These are phyloP conservation scores for Ariopsis seemanni DNA, from an alignment of 2,113 vertebrate species.

Conservation along the genomic window DNA sequence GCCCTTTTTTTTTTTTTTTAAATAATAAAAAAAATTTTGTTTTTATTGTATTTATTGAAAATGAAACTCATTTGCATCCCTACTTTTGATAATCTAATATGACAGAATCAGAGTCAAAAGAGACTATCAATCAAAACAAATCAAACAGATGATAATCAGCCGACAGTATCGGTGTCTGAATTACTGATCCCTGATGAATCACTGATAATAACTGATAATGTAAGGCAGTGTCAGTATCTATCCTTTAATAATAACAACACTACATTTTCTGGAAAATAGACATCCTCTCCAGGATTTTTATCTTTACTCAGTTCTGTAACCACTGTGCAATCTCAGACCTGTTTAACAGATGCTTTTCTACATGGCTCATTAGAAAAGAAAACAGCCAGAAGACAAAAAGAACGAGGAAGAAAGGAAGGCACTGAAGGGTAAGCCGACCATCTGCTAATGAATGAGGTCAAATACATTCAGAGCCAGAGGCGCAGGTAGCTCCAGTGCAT, in stretches of 20 bases:
- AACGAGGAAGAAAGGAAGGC: constrained; percentile 46
- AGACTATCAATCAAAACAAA: too few relatives aligned
- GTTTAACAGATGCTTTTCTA: constrained; percentile 12
- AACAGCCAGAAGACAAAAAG: constrained; percentile 20
- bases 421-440: constrained; percentile 26
- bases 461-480: constrained; percentile 30
- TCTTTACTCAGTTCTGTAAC: constrained; percentile 6
- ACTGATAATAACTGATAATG: neutral
- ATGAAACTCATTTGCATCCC: neutral
- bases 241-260: neutral
- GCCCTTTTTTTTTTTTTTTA: too few relatives aligned
- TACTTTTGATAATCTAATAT: neutral
- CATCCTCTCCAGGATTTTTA: neutral
- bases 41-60: neutral
- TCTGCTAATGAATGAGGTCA: constrained; percentile 34
- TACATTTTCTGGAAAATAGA: neutral
- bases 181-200: neutral
- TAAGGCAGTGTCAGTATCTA: neutral
- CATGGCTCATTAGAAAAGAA: constrained; percentile 29
- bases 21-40: too few relatives aligned
- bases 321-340: constrained; percentile 8
- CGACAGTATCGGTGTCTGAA: neutral
- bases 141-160: neutral
- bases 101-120: neutral
- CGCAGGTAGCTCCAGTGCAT: constrained; percentile 15